Conservation (phyloP, 2,888 invertebrate genomes). For the Drosophila nr. fundita region DNA sequence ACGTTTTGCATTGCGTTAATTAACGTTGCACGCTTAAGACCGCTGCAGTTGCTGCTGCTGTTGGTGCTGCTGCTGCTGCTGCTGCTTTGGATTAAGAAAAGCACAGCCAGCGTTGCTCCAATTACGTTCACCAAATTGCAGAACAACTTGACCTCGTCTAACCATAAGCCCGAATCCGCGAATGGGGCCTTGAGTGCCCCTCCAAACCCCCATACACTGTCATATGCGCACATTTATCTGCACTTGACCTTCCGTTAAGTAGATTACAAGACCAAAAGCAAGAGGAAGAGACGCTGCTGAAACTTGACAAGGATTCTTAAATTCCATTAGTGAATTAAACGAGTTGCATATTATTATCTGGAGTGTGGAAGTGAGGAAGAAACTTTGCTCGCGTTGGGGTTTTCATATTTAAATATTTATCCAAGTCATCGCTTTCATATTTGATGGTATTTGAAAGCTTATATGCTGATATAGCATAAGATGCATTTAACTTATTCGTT, state of each 20-base stretch:
- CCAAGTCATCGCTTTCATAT: neutral
- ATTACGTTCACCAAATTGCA: constrained; percentile 54
- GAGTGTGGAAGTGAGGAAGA: neutral
- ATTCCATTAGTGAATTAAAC: constrained; percentile 14
- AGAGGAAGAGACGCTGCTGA: neutral
- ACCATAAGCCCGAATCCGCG: constrained; percentile 25
- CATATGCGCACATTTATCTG: constrained; percentile 5
- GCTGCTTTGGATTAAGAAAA: constrained; percentile 46
- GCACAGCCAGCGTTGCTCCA: constrained; percentile 30
- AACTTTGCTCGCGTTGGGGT: neutral
- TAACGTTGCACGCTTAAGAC: constrained; percentile 46
- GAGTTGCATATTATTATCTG: neutral
- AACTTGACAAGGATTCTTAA: constrained; percentile 8
- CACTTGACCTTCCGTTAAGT: constrained; percentile 35
- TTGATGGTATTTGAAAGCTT: neutral
- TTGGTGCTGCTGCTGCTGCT: neutral
- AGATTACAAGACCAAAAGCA: constrained; percentile 20
- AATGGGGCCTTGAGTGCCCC: constrained; percentile 15
- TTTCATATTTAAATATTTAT: neutral
- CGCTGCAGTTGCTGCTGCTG: neutral
- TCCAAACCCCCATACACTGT: constrained; percentile 18
- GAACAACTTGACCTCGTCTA: constrained; percentile 47
- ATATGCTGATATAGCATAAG: neutral
- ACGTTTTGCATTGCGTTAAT: constrained; percentile 61
- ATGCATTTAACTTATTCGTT: neutral